Evolutionary conservation across 2,113 vertebrate species (phyloP).

Genomic region (Opisthocomus hoazin): DNA sequence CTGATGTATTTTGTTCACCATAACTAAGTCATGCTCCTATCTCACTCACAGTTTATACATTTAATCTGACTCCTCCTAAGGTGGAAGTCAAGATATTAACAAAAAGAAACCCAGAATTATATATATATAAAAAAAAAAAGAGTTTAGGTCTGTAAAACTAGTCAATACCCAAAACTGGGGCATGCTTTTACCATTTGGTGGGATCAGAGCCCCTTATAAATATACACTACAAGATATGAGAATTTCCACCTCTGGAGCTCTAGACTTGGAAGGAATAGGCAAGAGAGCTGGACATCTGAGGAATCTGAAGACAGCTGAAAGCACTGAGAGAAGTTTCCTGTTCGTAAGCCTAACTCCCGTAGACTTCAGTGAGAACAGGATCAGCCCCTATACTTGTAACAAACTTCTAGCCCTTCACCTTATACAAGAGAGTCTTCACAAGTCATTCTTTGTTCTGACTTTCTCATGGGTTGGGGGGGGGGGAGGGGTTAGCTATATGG

Average conservation of each 20-base stretch:
- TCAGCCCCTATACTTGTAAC: background rate
- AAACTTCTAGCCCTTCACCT: background rate
- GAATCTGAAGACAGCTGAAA: background rate
- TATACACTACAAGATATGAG: accelerated
- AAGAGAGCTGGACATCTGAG: background rate
- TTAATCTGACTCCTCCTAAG: background rate
- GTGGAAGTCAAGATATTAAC: background rate
- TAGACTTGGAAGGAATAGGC: background rate
- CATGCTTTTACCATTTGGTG: background rate
- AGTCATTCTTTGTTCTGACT: background rate
- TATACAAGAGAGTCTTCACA: background rate
- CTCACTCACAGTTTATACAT: background rate
- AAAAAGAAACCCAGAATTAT: background rate
- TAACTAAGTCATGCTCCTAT: background rate
- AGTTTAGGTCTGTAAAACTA: background rate
- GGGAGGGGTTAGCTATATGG: background rate
- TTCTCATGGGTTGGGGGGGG: background rate
- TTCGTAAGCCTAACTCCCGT: background rate
- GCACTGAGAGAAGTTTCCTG: background rate
- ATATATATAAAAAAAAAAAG: background rate
- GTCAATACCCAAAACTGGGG: background rate
- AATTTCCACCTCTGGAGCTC: background rate
- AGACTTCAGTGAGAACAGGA: background rate
- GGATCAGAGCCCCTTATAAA: background rate
- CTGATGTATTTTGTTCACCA: background rate